Conservation (phyloP, 1,140 invertebrate species). For the Magallana gigas region DNA sequence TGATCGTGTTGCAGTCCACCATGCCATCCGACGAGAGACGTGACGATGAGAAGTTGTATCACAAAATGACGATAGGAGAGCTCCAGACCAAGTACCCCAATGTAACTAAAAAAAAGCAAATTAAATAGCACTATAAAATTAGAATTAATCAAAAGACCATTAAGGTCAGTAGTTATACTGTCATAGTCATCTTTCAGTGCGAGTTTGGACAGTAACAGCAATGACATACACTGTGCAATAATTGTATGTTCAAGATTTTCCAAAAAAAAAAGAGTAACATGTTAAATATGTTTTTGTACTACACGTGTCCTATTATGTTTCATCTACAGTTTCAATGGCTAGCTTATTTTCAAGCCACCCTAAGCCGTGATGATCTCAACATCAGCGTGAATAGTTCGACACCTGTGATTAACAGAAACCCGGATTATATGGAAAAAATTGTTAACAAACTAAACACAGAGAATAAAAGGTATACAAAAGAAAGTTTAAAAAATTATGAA, state of each 20-base stretch:
- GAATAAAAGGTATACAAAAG: neutral
- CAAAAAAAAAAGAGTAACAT: too few relatives aligned
- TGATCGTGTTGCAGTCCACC: slow-evolving; percentile 84
- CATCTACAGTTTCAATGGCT: slow-evolving; percentile 84
- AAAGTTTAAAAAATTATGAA: too few relatives aligned
- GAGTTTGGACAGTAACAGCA: too few relatives aligned
- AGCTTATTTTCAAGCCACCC: slow-evolving; percentile 85
- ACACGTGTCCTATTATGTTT: too few relatives aligned
- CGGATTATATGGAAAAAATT: slow-evolving; percentile 89
- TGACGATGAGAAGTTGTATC: slow-evolving; percentile 93
- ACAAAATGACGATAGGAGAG: slow-evolving; percentile 88
- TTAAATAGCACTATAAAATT: too few relatives aligned
- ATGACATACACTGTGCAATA: too few relatives aligned
- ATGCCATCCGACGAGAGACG: slow-evolving; percentile 89
- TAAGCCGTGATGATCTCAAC: slow-evolving; percentile 77
- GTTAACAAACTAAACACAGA: slow-evolving; percentile 84
- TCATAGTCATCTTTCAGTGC: too few relatives aligned
- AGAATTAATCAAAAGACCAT: too few relatives aligned
- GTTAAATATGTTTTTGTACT: too few relatives aligned
- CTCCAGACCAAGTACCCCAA: slow-evolving; percentile 60
- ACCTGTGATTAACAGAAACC: slow-evolving; percentile 87
- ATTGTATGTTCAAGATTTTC: too few relatives aligned
- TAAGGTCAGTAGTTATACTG: too few relatives aligned
- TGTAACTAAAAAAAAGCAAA: slow-evolving; percentile 45
- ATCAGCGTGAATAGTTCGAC: slow-evolving; percentile 83